A percentile compares a stretch with the other conserved stretches of the same genome.
Evolutionary conservation across 2,797 vertebrate genomes (phyloP).

Genomic region (Sternarchorhynchus goeldii): DNA sequence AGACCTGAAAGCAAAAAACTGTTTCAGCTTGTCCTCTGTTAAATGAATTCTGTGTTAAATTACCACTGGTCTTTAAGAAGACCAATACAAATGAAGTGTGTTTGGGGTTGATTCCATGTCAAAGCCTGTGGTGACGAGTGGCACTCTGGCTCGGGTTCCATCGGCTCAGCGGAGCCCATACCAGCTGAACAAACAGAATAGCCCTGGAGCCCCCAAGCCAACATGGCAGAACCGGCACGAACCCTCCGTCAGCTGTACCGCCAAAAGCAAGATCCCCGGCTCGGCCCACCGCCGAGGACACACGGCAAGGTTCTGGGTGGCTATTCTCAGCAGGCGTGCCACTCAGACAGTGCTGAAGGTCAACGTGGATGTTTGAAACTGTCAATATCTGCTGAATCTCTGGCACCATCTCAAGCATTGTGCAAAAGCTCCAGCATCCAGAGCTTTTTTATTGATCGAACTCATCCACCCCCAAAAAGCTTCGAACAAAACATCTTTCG

Average conservation of each 20-base stretch:
- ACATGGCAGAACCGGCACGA: slow-evolving; percentile 32
- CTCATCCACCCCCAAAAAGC: slow-evolving; percentile 18
- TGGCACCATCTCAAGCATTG: slow-evolving; percentile 9
- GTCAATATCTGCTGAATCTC: not conserved
- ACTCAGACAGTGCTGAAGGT: slow-evolving; percentile 3
- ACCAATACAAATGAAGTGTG: slow-evolving; percentile 25
- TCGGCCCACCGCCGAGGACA: slow-evolving; percentile 13
- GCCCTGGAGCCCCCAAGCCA: slow-evolving; percentile 46
- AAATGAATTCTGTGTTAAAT: slow-evolving; percentile 19
- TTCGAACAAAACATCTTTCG: not conserved
- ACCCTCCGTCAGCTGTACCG: slow-evolving; percentile 41
- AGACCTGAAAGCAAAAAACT: slow-evolving; percentile 2
- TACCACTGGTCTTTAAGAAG: too few relatives aligned
- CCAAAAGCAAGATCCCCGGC: slow-evolving; percentile 14
- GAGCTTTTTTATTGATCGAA: slow-evolving; percentile 30
- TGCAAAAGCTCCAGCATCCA: not conserved
- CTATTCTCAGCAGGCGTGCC: not conserved
- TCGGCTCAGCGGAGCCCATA: slow-evolving; percentile 67
- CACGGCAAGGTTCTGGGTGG: not conserved
- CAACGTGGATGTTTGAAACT: not conserved
- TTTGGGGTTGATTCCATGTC: slow-evolving; percentile 61
- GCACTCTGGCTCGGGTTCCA: slow-evolving; percentile 70
- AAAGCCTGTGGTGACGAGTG: slow-evolving; percentile 1
- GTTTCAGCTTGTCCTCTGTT: slow-evolving; percentile 58
- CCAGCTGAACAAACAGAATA: slow-evolving; percentile 91